Evolutionary conservation across 2,888 invertebrate species (phyloP).

Genomic region (Eudemis profundana): DNA sequence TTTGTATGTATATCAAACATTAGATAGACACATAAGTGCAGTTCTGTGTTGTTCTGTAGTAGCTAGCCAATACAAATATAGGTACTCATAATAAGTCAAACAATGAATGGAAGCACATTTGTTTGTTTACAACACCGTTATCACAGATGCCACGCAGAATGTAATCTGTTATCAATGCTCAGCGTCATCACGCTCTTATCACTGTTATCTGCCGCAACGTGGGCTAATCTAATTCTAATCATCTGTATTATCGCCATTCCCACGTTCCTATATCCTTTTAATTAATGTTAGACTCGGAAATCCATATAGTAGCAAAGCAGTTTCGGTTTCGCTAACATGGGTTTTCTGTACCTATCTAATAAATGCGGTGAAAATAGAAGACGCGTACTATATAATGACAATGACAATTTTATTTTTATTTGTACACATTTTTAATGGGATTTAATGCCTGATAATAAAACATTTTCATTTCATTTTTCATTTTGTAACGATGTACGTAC

Average conservation of each 20-base stretch:
- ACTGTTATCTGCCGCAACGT: constrained; percentile 22
- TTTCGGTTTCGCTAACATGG: too few species aligned
- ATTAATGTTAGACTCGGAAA: not conserved
- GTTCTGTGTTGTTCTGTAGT: not conserved
- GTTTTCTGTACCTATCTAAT: too few species aligned
- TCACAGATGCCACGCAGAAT: constrained; percentile 36
- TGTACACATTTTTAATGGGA: too few species aligned
- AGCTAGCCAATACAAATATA: not conserved
- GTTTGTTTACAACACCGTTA: constrained; percentile 39
- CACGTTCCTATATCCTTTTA: constrained; percentile 14
- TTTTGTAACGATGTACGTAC: too few species aligned
- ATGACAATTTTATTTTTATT: too few species aligned
- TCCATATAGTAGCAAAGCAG: not conserved
- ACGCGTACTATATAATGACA: too few species aligned
- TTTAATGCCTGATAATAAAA: too few species aligned
- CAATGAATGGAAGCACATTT: constrained; percentile 27
- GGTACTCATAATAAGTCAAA: constrained; percentile 1
- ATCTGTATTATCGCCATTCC: not conserved
- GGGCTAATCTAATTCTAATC: constrained; percentile 28
- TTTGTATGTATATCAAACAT: too few species aligned
- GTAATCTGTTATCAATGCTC: constrained; percentile 26
- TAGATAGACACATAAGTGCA: not conserved
- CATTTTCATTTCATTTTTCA: too few species aligned
- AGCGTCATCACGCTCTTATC: constrained; percentile 25
- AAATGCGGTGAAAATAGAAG: too few species aligned